Evolutionary conservation across 2,888 invertebrate species (phyloP).

Genomic region (Osmoderma eremita): DNA sequence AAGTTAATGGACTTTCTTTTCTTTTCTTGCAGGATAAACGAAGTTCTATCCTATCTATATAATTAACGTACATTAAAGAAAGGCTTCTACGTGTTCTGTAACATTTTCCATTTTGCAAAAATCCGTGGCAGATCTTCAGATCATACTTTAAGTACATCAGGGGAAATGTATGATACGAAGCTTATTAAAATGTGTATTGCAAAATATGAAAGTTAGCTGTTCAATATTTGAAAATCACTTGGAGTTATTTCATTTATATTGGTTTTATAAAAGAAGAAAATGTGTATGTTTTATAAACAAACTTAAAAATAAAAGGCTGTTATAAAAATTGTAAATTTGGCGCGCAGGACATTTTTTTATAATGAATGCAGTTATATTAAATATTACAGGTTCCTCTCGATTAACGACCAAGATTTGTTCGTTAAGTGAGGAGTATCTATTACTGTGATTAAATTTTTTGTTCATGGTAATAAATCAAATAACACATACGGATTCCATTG

Average conservation of each 20-base stretch:
- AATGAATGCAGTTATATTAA: constrained; percentile 15
- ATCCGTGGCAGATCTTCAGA: constrained; percentile 1
- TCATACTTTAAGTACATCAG: constrained; percentile 30
- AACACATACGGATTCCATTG: too few relatives aligned
- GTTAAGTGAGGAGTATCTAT: too few relatives aligned
- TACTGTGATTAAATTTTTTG: too few relatives aligned
- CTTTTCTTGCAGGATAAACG: neutral
- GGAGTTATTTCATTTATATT: constrained; percentile 43
- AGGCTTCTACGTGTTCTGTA: constrained; percentile 38
- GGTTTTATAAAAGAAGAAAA: constrained; percentile 35
- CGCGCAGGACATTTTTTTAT: constrained; percentile 45
- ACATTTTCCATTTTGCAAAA: constrained; percentile 4
- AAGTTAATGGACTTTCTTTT: constrained; percentile 2
- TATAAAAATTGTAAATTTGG: constrained; percentile 52
- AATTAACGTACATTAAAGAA: constrained; percentile 24
- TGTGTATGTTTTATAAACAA: constrained; percentile 58
- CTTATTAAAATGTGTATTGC: constrained; percentile 27
- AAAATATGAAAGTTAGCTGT: constrained; percentile 29
- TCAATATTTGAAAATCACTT: constrained; percentile 47
- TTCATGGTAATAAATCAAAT: too few relatives aligned
- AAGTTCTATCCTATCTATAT: constrained; percentile 13
- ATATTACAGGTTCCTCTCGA: too few relatives aligned
- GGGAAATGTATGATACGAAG: constrained; percentile 31
- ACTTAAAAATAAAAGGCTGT: constrained; percentile 58
- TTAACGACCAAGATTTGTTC: too few relatives aligned